Percentiles rank a stretch among this genome's conserved stretches.
Conservation (phyloP, 2,113 vertebrate genomes). For the Accipiter virgatus region DNA sequence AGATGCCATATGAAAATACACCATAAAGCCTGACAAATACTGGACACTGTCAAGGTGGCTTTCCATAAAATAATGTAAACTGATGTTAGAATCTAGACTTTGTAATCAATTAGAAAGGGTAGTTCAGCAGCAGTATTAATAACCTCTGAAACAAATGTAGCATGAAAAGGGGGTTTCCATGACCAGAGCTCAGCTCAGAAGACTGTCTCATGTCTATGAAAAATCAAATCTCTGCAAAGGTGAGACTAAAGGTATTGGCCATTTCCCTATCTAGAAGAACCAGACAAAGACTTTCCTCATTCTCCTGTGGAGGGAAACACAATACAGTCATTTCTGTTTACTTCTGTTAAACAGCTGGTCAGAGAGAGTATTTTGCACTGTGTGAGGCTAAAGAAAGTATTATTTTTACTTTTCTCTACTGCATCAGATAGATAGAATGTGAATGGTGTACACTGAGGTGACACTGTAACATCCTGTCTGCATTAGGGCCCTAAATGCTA, state of each 20-base stretch:
- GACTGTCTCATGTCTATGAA: neutral
- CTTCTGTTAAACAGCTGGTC: neutral
- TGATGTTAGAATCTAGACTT: neutral
- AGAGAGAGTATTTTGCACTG: neutral
- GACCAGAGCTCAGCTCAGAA: neutral
- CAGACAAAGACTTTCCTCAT: neutral
- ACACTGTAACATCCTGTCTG: neutral
- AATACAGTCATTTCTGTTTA: neutral
- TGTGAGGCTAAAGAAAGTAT: neutral
- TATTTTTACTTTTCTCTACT: neutral
- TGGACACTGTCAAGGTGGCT: neutral
- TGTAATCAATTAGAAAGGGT: neutral
- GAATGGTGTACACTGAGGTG: neutral
- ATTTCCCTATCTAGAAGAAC: neutral
- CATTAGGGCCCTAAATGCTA: neutral
- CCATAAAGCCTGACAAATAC: neutral
- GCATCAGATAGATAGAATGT: neutral
- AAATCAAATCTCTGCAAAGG: neutral
- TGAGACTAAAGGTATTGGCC: neutral
- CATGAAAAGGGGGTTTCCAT: neutral
- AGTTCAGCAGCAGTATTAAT: neutral
- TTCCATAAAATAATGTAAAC: neutral
- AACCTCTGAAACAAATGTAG: neutral
- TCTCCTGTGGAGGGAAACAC: neutral
- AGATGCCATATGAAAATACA: rapidly evolving